phyloP scores from a whole-genome alignment of 1,140 invertebrate genomes.

The Tetraneura akinire region DNA sequence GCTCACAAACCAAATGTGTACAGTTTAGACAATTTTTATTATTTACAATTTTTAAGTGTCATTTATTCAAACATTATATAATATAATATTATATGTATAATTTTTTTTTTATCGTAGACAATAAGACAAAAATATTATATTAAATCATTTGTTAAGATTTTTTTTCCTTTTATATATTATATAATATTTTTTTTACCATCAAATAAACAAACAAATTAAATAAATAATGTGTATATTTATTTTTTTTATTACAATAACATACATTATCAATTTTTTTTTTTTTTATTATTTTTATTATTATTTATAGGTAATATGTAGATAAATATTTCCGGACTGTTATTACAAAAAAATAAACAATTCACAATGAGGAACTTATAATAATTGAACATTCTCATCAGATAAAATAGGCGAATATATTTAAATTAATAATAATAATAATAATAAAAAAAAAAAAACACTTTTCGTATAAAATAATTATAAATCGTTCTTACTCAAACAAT shows the following conservation, averaged over 20 bases:
- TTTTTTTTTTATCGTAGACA: conserved; percentile 26
- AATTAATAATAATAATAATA: no score
- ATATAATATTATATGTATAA: not conserved
- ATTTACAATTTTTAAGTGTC: conserved; percentile 34
- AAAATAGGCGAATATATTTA: conserved; percentile 14
- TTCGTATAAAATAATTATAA: not conserved
- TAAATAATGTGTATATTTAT: conserved; percentile 15
- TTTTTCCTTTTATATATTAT: conserved; percentile 8
- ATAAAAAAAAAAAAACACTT: not conserved
- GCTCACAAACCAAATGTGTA: conserved; percentile 48
- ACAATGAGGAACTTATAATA: conserved; percentile 37
- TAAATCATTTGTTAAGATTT: conserved; percentile 46
- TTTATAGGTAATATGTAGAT: conserved; percentile 21
- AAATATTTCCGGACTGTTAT: conserved; percentile 18
- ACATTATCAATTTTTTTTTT: not conserved
- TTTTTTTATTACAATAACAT: conserved; percentile 3
- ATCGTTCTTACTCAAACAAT: not conserved
- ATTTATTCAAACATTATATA: conserved; percentile 12
- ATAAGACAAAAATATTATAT: conserved; percentile 25
- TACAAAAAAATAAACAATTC: conserved; percentile 38
- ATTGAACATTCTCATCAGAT: conserved; percentile 36
- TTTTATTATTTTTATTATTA: not conserved
- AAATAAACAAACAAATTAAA: conserved; percentile 40
- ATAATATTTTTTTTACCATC: conserved; percentile 13
- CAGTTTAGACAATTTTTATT: conserved; percentile 39